phyloP scores from a whole-genome alignment of 2,888 invertebrate species.

The Drosophila prostipennis region DNA sequence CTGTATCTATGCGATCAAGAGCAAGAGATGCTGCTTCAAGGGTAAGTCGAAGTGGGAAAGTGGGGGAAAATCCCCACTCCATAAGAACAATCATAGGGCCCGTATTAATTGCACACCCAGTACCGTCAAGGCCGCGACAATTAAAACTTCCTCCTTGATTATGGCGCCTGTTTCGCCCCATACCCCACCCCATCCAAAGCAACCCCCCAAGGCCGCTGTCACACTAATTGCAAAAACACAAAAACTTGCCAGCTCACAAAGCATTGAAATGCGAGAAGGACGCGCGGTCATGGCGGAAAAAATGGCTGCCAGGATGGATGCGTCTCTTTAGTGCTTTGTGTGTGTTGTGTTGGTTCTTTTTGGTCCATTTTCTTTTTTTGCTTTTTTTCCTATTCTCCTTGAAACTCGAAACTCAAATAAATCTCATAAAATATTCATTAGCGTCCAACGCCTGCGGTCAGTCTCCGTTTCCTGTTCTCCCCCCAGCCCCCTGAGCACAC shows the following conservation, averaged over 20 bases:
- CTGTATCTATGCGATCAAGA: constrained; percentile 86
- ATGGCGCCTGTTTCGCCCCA: constrained; percentile 43
- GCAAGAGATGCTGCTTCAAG: constrained; percentile 87
- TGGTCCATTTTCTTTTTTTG: neutral
- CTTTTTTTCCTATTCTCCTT: constrained; percentile 37
- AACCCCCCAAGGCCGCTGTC: constrained; percentile 43
- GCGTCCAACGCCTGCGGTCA: constrained; percentile 74
- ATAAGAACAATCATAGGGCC: constrained; percentile 12
- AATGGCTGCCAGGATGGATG: constrained; percentile 36
- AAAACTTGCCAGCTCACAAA: constrained; percentile 59
- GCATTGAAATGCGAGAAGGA: constrained; percentile 46
- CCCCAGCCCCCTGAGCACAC: constrained; percentile 26
- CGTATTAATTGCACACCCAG: constrained; percentile 65
- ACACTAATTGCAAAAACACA: constrained; percentile 73
- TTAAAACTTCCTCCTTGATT: constrained; percentile 73
- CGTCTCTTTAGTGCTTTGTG: constrained; percentile 36
- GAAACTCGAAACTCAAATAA: constrained; percentile 74
- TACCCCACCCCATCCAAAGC: neutral
- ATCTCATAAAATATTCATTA: constrained; percentile 81
- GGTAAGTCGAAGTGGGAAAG: constrained; percentile 84
- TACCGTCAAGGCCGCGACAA: constrained; percentile 60
- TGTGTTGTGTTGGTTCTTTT: constrained; percentile 23
- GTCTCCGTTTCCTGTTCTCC: constrained; percentile 32
- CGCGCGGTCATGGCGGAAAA: constrained; percentile 38
- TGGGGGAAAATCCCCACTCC: neutral